These are phyloP conservation scores for Rotaria sp. DNA, from an alignment of 2,888 invertebrate genomes.

Conservation along the genomic window DNA sequence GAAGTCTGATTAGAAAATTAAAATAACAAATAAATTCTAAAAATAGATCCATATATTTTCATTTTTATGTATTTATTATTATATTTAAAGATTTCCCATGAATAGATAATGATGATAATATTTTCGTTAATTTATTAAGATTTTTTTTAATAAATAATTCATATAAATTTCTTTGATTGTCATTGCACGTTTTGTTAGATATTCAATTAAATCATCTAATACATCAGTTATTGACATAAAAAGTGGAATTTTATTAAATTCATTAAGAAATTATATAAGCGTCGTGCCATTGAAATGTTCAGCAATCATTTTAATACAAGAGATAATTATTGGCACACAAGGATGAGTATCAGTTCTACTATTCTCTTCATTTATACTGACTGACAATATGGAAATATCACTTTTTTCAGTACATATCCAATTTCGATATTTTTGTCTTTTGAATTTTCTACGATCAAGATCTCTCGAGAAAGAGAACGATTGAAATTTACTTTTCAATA, in stretches of 20 bases:
- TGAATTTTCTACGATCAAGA: too few species aligned
- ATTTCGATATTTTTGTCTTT: too few species aligned
- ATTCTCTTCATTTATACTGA: too few species aligned
- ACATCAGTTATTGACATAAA: not conserved
- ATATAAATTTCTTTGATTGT: not conserved
- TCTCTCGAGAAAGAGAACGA: too few species aligned
- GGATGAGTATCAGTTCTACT: too few species aligned
- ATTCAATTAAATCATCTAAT: not conserved
- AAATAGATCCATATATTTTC: not conserved
- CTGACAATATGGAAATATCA: too few species aligned
- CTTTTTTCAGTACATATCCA: too few species aligned
- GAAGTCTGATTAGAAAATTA: not conserved
- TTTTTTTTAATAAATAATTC: slow-evolving; percentile 12
- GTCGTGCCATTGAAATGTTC: not conserved
- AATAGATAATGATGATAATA: not conserved
- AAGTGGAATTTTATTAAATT: not conserved
- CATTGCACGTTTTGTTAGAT: not conserved
- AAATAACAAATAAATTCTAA: slow-evolving; percentile 2
- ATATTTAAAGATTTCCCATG: not conserved
- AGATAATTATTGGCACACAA: too few species aligned
- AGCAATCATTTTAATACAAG: not conserved
- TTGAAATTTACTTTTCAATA: too few species aligned
- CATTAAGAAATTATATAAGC: not conserved
- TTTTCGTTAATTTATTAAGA: not conserved
- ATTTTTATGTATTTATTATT: not conserved